Conservation (phyloP, 2,888 invertebrate species). For the Andrena trimmerana region DNA sequence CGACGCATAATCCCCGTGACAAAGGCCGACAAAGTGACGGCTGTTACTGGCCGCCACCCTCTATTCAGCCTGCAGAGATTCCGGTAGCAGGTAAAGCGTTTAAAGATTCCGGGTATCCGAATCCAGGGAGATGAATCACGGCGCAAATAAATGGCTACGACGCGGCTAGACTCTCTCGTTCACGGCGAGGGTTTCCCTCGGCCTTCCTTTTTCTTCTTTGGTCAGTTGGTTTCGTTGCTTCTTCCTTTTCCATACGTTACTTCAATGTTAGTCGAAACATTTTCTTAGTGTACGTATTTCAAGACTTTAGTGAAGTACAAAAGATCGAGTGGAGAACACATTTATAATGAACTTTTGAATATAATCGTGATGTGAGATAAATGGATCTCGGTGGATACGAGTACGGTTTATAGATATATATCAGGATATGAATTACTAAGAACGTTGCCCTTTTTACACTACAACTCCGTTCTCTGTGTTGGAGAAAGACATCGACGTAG, state of each 20-base stretch:
- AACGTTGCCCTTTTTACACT: too few species aligned
- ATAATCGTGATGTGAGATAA: too few species aligned
- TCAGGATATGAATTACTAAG: too few species aligned
- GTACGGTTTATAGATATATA: too few species aligned
- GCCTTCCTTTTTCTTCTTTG: not conserved
- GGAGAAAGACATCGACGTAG: not conserved
- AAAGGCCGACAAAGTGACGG: constrained; percentile 79
- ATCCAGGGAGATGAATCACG: constrained; percentile 62
- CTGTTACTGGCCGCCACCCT: constrained; percentile 74
- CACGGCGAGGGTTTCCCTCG: not conserved
- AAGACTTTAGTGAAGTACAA: too few species aligned
- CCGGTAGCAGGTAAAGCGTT: constrained; percentile 77
- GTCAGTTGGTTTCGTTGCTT: not conserved
- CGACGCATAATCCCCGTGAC: constrained; percentile 79
- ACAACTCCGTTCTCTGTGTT: too few species aligned
- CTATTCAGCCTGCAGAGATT: constrained; percentile 72
- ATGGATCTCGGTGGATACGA: too few species aligned
- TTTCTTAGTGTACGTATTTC: too few species aligned
- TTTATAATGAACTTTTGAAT: too few species aligned
- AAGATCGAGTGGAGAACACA: too few species aligned
- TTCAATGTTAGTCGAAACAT: too few species aligned
- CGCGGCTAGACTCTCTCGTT: not conserved
- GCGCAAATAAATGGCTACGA: constrained; percentile 54
- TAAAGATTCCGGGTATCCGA: constrained; percentile 62
- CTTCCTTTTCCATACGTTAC: not conserved